phyloP scores from a whole-genome alignment of 2,113 vertebrate genomes.

The Cisticola juncidis region DNA sequence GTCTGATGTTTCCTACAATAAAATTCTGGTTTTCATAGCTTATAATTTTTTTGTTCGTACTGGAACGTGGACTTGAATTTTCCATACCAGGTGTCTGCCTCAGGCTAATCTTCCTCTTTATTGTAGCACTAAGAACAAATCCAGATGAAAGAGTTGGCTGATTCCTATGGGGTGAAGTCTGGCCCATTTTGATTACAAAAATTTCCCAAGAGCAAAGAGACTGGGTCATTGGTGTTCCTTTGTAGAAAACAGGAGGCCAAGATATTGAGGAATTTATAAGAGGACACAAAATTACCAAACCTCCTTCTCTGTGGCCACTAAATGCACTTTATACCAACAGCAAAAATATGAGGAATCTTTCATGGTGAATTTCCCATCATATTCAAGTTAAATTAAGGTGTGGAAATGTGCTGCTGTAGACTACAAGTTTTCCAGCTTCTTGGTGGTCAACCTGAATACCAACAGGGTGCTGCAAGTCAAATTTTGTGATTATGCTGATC shows the following conservation, averaged over 20 bases:
- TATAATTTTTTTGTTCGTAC: neutral
- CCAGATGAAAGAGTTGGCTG: neutral
- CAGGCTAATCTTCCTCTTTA: neutral
- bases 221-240: neutral
- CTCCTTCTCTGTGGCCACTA: neutral
- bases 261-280: neutral
- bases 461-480: neutral
- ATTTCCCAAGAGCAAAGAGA: neutral
- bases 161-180: neutral
- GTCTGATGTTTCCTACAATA: neutral
- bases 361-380: neutral
- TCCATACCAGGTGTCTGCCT: neutral
- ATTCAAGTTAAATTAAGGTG: neutral
- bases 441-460: neutral
- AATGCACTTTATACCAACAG: neutral
- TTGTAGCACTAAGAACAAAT: neutral
- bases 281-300: neutral
- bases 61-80: neutral
- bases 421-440: neutral
- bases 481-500: neutral
- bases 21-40: neutral
- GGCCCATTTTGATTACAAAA: neutral
- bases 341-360: neutral
- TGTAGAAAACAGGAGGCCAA: neutral
- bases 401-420: neutral